Evolutionary conservation across 2,888 invertebrate species (phyloP).

Genomic region (Morpho achilles): DNA sequence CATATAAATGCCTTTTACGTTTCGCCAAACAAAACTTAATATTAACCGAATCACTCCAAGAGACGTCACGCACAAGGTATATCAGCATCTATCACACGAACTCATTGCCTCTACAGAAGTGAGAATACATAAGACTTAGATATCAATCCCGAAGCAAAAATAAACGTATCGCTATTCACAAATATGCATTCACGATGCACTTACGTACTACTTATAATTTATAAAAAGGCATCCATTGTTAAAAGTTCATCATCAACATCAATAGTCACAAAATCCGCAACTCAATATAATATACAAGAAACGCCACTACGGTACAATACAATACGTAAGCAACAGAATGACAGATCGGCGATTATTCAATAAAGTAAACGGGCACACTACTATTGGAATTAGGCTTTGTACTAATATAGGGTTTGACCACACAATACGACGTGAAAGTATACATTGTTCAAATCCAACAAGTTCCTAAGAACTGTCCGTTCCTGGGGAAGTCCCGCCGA

Average conservation of each 20-base stretch:
- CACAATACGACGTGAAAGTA: conserved; percentile 41
- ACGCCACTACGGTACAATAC: conserved; percentile 63
- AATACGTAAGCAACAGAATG: conserved; percentile 60
- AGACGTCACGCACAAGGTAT: conserved; percentile 36
- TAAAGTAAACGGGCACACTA: conserved; percentile 54
- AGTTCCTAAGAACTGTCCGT: neutral
- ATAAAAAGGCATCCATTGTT: conserved; percentile 72
- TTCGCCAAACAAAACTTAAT: conserved; percentile 58
- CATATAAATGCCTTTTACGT: conserved; percentile 67
- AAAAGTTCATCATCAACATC: conserved; percentile 57
- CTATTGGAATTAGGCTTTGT: conserved; percentile 66
- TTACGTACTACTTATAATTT: conserved; percentile 69
- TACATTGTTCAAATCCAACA: conserved; percentile 17
- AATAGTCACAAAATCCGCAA: conserved; percentile 54
- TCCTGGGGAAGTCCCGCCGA: conserved; percentile 21
- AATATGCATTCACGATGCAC: conserved; percentile 60
- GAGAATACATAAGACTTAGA: conserved; percentile 51
- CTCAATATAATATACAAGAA: conserved; percentile 54
- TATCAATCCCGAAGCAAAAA: conserved; percentile 53
- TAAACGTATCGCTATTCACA: conserved; percentile 60
- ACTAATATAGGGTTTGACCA: conserved; percentile 54
- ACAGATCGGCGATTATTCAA: conserved; percentile 54
- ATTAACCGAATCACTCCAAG: conserved; percentile 33
- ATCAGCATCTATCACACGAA: conserved; percentile 43
- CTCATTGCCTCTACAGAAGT: conserved; percentile 42